phyloP scores from a whole-genome alignment of 2,113 vertebrate species.

The Cinclus mexicanus region DNA sequence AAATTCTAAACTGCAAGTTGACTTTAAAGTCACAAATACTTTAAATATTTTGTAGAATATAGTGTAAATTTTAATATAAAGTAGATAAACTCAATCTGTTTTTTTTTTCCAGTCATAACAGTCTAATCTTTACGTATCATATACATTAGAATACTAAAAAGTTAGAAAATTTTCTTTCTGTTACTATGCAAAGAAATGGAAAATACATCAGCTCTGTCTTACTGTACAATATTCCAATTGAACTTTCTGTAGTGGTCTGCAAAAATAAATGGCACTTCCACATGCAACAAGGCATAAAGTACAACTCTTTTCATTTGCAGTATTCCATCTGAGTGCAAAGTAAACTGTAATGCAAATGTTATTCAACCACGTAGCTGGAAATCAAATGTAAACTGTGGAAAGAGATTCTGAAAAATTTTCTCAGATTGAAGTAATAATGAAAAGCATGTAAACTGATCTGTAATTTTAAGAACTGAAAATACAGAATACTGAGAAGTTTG shows the following conservation, averaged over 20 bases:
- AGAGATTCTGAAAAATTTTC: constrained; percentile 42
- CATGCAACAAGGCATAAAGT: constrained; percentile 69
- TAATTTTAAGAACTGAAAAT: constrained; percentile 32
- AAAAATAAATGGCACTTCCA: constrained; percentile 75
- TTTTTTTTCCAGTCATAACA: constrained; percentile 28
- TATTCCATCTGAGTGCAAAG: constrained; percentile 35
- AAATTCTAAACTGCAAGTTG: constrained; percentile 53
- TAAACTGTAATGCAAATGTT: neutral
- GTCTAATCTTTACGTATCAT: constrained; percentile 62
- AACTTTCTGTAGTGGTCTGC: constrained; percentile 50
- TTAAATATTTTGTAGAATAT: constrained; percentile 61
- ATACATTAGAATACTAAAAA: constrained; percentile 74
- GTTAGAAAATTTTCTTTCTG: constrained; percentile 72
- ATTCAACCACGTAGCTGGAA: neutral
- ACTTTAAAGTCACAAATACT: constrained; percentile 64
- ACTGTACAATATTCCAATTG: constrained; percentile 71
- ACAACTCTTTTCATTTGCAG: constrained; percentile 6
- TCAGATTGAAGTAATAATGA: constrained; percentile 24
- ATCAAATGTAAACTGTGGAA: constrained; percentile 14
- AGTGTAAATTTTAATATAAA: constrained; percentile 73
- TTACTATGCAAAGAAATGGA: constrained; percentile 63
- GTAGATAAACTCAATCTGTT: constrained; percentile 43
- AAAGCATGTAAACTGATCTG: constrained; percentile 16
- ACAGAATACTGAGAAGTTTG: neutral
- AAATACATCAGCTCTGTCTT: constrained; percentile 73